Evolutionary conservation across 2,888 invertebrate genomes (phyloP).

Genomic region (Aleiodes leptofemur): DNA sequence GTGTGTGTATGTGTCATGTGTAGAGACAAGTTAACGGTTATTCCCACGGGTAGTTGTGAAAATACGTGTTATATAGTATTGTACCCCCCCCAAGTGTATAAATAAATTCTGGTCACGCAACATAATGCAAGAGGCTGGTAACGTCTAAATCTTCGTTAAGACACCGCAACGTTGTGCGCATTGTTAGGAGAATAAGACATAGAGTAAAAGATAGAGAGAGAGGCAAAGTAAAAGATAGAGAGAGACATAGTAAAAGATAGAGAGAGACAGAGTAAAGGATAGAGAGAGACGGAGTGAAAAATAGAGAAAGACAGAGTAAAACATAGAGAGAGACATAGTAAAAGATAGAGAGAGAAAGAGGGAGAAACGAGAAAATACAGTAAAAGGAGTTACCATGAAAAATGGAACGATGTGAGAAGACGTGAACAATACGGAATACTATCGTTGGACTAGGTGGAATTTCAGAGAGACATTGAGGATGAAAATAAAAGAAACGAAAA

Average conservation of each 20-base stretch:
- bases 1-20: not conserved
- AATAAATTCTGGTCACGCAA: slow-evolving; percentile 70
- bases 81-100: slow-evolving; percentile 51
- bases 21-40: slow-evolving; percentile 10
- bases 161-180: slow-evolving; percentile 56
- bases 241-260: not conserved
- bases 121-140: slow-evolving; percentile 65
- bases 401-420: slow-evolving; percentile 43
- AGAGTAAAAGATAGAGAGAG: not conserved
- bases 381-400: not conserved
- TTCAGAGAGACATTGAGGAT: slow-evolving; percentile 15
- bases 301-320: not conserved
- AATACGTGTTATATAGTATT: slow-evolving; percentile 45
- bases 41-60: slow-evolving; percentile 39
- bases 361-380: not conserved
- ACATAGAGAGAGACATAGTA: not conserved
- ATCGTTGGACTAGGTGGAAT: no score
- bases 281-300: no score
- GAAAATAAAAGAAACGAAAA: no score
- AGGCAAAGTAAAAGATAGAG: not conserved
- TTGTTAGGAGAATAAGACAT: slow-evolving; percentile 49
- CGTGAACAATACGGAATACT: slow-evolving; percentile 55
- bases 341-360: no score
- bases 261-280: not conserved
- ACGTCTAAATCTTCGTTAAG: slow-evolving; percentile 69